These are phyloP conservation scores for Plebejus anna DNA, from an alignment of 2,888 invertebrate genomes.

Conservation along the genomic window DNA sequence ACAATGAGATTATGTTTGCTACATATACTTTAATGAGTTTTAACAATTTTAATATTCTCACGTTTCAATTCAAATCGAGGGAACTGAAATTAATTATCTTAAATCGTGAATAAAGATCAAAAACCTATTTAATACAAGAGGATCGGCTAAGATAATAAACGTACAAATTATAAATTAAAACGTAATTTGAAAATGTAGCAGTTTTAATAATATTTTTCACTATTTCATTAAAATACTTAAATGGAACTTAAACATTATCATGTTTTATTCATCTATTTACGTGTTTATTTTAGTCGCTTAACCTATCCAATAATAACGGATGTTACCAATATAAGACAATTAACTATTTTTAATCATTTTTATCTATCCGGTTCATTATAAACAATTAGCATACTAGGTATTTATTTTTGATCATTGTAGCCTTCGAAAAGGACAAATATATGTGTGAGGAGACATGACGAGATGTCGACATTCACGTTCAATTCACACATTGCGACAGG, in stretches of 20 bases:
- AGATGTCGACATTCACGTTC: not conserved
- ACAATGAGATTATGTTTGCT: conserved; percentile 11
- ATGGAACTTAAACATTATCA: not conserved
- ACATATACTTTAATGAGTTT: conserved; percentile 11
- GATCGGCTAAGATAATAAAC: not conserved
- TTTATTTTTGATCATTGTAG: not conserved
- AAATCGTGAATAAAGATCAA: not conserved
- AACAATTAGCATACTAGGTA: not conserved
- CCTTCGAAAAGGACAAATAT: conserved; percentile 13
- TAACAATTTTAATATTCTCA: conserved; percentile 20
- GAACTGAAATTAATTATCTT: not conserved
- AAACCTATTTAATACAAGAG: not conserved
- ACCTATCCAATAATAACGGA: not conserved
- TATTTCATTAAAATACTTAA: not conserved
- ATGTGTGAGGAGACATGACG: not conserved
- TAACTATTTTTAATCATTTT: conserved; percentile 14
- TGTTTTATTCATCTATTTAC: not conserved
- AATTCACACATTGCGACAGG: not conserved
- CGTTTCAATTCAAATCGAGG: conserved; percentile 13
- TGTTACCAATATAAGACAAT: not conserved
- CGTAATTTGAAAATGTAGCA: not conserved
- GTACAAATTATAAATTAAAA: not conserved
- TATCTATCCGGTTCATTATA: not conserved
- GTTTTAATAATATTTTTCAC: not conserved
- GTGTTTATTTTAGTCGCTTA: not conserved